Evolutionary conservation across 2,797 vertebrate genomes (phyloP).

Genomic region (Acanthiza pusilla): DNA sequence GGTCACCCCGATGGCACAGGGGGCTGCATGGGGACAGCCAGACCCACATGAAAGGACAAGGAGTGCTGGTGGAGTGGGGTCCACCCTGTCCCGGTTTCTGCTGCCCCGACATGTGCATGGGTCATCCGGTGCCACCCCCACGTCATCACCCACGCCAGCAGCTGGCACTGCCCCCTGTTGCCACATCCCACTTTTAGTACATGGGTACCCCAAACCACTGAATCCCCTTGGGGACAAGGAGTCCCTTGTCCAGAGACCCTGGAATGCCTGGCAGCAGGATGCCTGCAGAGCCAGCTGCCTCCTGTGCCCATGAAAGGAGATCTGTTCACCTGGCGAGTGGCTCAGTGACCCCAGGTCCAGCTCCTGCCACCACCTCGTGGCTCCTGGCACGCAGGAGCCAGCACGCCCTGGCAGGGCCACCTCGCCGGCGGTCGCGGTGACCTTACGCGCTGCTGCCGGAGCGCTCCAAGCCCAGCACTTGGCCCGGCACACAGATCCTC

Average conservation of each 20-base stretch:
- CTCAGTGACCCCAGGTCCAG: background rate
- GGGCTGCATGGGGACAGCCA: background rate
- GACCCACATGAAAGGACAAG: accelerated
- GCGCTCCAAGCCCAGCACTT: background rate
- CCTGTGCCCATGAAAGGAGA: background rate
- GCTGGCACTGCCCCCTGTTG: background rate
- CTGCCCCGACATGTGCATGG: background rate
- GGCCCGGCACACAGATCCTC: background rate
- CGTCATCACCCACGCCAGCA: accelerated
- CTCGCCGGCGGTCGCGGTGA: background rate
- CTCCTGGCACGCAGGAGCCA: background rate
- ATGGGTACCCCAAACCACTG: accelerated
- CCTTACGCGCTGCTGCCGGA: background rate
- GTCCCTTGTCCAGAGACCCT: accelerated
- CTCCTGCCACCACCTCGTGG: background rate
- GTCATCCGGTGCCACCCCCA: accelerated
- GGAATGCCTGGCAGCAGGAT: accelerated
- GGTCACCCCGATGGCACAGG: accelerated
- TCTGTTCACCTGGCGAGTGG: background rate
- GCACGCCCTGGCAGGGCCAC: background rate
- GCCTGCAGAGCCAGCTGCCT: background rate
- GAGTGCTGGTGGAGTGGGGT: background rate
- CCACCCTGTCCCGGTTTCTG: background rate
- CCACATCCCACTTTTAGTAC: background rate
- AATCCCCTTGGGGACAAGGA: background rate